phyloP scores from a whole-genome alignment of 2,797 vertebrate species.

The Meriones psammophilus region DNA sequence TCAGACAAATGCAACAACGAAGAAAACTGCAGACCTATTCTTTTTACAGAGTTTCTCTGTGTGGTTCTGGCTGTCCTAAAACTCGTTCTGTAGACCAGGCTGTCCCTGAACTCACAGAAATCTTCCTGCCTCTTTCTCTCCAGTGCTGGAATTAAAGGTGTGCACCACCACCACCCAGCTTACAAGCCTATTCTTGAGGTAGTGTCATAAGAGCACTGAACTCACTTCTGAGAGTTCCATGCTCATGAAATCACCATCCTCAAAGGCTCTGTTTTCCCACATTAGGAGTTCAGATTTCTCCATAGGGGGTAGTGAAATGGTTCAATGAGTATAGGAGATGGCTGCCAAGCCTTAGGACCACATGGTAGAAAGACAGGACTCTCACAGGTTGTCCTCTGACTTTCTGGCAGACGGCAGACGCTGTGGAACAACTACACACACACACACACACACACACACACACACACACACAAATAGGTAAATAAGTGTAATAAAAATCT shows the following conservation, averaged over 20 bases:
- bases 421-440: not conserved
- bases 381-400: not conserved
- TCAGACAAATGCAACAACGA: not conserved
- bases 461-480: not conserved
- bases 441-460: not conserved
- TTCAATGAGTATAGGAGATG: not conserved
- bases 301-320: not conserved
- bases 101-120: not conserved
- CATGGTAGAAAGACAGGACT: not conserved
- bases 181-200: not conserved
- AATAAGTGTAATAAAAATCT: not conserved
- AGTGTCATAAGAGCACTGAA: not conserved
- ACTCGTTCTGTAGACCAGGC: not conserved
- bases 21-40: not conserved
- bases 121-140: not conserved
- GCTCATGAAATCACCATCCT: not conserved
- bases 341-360: not conserved
- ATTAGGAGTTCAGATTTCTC: not conserved
- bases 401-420: too few relatives aligned
- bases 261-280: not conserved
- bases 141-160: not conserved
- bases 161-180: not conserved
- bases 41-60: not conserved
- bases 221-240: not conserved
- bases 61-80: not conserved